These are phyloP conservation scores for Marisa cornuarietis DNA, from an alignment of 1,140 invertebrate genomes.

Conservation along the genomic window DNA sequence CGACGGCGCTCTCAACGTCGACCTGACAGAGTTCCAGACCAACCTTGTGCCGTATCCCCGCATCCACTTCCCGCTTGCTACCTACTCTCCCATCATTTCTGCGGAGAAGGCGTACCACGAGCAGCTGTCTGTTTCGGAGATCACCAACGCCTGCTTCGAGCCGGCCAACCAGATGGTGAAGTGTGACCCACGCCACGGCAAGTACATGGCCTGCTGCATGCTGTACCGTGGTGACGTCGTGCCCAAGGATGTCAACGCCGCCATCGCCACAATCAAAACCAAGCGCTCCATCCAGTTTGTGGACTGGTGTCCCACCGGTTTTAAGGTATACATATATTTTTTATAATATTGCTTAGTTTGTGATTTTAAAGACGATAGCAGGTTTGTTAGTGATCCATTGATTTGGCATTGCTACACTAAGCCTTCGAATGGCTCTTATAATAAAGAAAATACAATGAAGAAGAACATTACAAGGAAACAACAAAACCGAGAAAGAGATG, in stretches of 20 bases:
- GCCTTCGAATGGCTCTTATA: too few relatives aligned
- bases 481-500: too few relatives aligned
- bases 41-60: conserved; percentile 21
- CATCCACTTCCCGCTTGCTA: conserved; percentile 23
- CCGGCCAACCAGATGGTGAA: conserved; percentile 91
- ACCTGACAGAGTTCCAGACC: conserved; percentile 47
- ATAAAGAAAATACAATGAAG: too few relatives aligned
- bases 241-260: conserved; percentile 86
- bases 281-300: conserved; percentile 79
- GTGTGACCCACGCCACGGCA: conserved; percentile 86
- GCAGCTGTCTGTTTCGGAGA: conserved; percentile 75
- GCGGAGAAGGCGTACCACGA: conserved; percentile 66
- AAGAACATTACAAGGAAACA: too few relatives aligned
- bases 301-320: conserved; percentile 82
- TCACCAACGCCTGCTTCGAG: conserved; percentile 81
- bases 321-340: conserved; percentile 67
- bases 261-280: conserved; percentile 85
- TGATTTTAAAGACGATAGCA: too few relatives aligned
- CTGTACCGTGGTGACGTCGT: conserved; percentile 63
- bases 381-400: too few relatives aligned
- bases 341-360: too few relatives aligned
- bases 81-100: conserved; percentile 20
- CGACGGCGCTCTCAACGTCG: conserved; percentile 76
- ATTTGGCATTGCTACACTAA: too few relatives aligned
- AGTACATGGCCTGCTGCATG: conserved; percentile 82